phyloP scores from a whole-genome alignment of 2,113 vertebrate genomes.

The Vicugna pacos region DNA sequence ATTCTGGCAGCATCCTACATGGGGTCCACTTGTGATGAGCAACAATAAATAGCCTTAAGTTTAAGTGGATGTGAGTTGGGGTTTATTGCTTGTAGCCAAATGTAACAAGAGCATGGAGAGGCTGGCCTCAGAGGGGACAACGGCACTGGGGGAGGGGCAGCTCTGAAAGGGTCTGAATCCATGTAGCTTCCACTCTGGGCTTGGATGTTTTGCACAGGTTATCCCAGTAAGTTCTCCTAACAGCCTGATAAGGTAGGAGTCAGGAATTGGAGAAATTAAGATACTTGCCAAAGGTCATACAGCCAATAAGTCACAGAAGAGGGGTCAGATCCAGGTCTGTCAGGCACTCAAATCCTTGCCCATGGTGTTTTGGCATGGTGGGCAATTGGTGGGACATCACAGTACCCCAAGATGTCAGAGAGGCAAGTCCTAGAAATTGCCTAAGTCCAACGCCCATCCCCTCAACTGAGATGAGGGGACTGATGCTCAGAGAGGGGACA shows the following conservation, averaged over 20 bases:
- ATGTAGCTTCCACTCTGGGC: neutral
- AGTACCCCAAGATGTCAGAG: neutral
- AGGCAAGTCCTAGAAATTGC: neutral
- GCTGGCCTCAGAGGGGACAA: neutral
- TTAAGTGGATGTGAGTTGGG: neutral
- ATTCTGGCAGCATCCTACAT: neutral
- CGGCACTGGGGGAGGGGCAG: neutral
- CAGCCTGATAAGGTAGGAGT: neutral
- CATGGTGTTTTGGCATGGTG: neutral
- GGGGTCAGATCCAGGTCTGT: neutral
- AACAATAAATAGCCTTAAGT: neutral
- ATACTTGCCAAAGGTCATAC: neutral
- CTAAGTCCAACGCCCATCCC: neutral
- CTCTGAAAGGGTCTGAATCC: neutral
- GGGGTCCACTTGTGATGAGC: neutral
- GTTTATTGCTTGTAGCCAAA: constrained; percentile 31
- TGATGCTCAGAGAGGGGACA: neutral
- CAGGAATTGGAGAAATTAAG: neutral
- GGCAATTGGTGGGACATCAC: neutral
- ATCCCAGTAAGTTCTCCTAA: neutral
- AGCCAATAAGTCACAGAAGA: neutral
- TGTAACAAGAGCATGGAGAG: neutral
- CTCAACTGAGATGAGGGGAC: neutral
- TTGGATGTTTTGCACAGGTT: no score
- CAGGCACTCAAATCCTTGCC: neutral